Evolutionary conservation across 2,797 vertebrate genomes (phyloP), one percentile per base, ranked within the genome.

Genomic region (Rhinogobio ventralis): DNA sequence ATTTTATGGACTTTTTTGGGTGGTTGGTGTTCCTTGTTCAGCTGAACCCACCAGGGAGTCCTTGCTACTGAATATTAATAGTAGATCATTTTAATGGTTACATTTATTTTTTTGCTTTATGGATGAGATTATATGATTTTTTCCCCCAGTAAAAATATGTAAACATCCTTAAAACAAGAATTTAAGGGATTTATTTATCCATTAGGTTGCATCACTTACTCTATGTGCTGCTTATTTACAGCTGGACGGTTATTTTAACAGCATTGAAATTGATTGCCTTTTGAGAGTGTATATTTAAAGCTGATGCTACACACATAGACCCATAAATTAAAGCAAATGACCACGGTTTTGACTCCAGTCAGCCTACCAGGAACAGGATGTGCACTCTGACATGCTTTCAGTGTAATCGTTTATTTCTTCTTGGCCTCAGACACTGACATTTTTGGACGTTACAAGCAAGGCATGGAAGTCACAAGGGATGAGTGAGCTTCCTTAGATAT

Each of bases 271-370:
- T 87, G 86, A 92, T 90, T 85, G 83, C 84, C 49, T 51, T 86
- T 69, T 82, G 79, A 84, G 72, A 82, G 78, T 87, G 78, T 87
- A 87, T 91, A 92, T 93, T 90, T 91, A 89, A 88, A 90, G 86
- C 73, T 88, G 91, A 93, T 88, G 86, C 71, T 73, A 73, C 57
- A 79, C 72, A 67, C 60, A 79, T 46, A 78, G 74, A 33, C 80
- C 67, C 45, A 15, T 91, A 91, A 93, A 92, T 93, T 85, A 89
- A 66, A 80, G 80, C 53, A 17, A 77, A 85, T 25, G 2, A 86
- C 86, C 64, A 69, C n/a, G 76, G n/a, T 82, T 91, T 89, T 80
- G 74, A 90, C 84, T 89, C 83, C 49, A 30, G 72, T 84, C 20
- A 60, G 74, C 79, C 86, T 78, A 78, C 74, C 81, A 81, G 67